phyloP scores from a whole-genome alignment of 2,888 invertebrate species.

The Nephrotoma guestfalica region DNA sequence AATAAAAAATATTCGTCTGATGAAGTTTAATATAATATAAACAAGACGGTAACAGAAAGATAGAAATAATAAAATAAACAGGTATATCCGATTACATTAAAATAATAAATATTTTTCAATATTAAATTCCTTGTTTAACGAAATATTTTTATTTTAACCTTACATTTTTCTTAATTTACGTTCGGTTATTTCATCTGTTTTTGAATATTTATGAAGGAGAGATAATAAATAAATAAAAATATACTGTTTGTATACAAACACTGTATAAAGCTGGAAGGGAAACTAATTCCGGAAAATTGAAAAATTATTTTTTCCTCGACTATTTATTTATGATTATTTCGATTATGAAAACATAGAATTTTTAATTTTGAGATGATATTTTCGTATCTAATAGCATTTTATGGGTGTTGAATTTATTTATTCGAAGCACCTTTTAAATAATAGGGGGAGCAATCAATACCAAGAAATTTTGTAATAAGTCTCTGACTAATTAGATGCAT shows the following conservation, averaged over 20 bases:
- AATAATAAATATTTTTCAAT: neutral
- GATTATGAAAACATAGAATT: too few relatives aligned
- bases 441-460: too few relatives aligned
- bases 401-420: too few relatives aligned
- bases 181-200: neutral
- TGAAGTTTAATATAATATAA: neutral
- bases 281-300: neutral
- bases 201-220: neutral
- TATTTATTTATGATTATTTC: neutral
- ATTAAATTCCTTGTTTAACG: neutral
- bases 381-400: too few relatives aligned
- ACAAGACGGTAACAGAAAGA: neutral
- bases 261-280: neutral
- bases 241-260: too few relatives aligned
- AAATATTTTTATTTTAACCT: neutral
- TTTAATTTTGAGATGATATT: too few relatives aligned
- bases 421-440: too few relatives aligned
- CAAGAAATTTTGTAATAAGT: too few relatives aligned
- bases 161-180: neutral
- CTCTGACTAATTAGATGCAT: too few relatives aligned
- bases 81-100: neutral
- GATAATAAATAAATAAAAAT: neutral
- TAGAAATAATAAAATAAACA: neutral
- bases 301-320: neutral
- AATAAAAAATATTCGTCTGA: neutral